Base-by-base conservation (phyloP, 2,888 invertebrate genomes). In the Cheilosia vulpina region DNA sequence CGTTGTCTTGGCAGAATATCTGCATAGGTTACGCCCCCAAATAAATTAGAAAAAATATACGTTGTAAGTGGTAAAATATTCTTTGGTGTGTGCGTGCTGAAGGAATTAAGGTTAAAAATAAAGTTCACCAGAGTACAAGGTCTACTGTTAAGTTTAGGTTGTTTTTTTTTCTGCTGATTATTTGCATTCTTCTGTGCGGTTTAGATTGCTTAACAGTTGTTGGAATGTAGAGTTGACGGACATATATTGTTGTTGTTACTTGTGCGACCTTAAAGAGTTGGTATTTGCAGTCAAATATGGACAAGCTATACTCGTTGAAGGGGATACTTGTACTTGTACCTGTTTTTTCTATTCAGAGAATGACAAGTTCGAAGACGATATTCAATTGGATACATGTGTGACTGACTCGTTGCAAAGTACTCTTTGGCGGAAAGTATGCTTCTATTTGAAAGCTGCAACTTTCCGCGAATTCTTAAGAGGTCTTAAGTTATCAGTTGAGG, bases 41-140 rank as follows among this genome's bases (percentile, higher is more conserved):
- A 52, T 63, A 72, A 78, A 82, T 82, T 78, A 38, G 38, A 38
- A 38, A 13, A 47, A 58, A 27, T 5, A 4, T 11, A 21, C 4
- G 24, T 15, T 24, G 13, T 15, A 52, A 24, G 24, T 5, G 9
- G 21, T 52, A 52, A 24, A 13, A 21, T 21, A 19, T 7, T 50
- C 5, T 52, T 19, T 52, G 13, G 13, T 13, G 13, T 24, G 52
- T 68, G 66, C 50, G 62, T 68, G 41, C 50, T 24, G 50, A 7
- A 6, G 53, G 53, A 68, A 80, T 72, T 80, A 75, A 80, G 80
- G 75, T 75, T 80, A 80, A 43, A 62, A 68, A 73, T 75, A 68
- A 75, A 68, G 80, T 80, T 80, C 80, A 80, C 21, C 68, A 13
- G 62, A 80, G 62, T 80, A 75, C 80, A 75, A 80, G 80, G 80